Evolutionary conservation across 2,888 invertebrate genomes (phyloP), one percentile per base, ranked within the genome.

Genomic region (Ectobius pallidus): DNA sequence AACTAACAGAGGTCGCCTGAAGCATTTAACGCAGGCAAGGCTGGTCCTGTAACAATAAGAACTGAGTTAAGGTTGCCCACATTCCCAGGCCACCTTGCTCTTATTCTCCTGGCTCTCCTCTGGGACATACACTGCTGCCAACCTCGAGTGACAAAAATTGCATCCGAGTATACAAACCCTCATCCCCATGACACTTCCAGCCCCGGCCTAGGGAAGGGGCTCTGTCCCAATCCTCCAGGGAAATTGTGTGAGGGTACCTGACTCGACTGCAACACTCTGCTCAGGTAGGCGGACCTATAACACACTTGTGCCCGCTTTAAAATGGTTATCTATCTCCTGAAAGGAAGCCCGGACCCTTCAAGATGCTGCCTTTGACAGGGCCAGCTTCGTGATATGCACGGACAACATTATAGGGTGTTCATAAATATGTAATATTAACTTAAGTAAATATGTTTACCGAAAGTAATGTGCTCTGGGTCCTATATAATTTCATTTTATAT

Each of bases 291-390:
- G n/a, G 27, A 0, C 16, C 27, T 18, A 9, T 55, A 52, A 58
- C 58, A 58, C 32, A 58, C n/a, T 58, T 58, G 16, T 7, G 27
- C 58, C 3, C 14, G 58, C 25, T 16, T 58, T 58, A 58, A 58
- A 58, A 58, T 58, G 30, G 58, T 58, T 58, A 58, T 58, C 58
- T 58, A n/a, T 58, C 58, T 30, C 16, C 58, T 58, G 58, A 58
- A 58, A 58, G 58, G 27, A 58, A 58, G 58, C 30, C 46, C 16
- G 32, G 30, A 7, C 2, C 14, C 58, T 58, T 16, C 58, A 25
- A 52, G 52, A 11, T 52, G 52, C 25, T 52, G 52, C 18, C 25
- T 25, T 3, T 6, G 25, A 52, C 7, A 6, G 52, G 25, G 9
- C 25, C n/a, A 46, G n/a, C n/a, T n/a, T n/a, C 46, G 46, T 46